phyloP scores from a whole-genome alignment of 2,888 invertebrate species.

The Caenorhabditis panamensis region DNA sequence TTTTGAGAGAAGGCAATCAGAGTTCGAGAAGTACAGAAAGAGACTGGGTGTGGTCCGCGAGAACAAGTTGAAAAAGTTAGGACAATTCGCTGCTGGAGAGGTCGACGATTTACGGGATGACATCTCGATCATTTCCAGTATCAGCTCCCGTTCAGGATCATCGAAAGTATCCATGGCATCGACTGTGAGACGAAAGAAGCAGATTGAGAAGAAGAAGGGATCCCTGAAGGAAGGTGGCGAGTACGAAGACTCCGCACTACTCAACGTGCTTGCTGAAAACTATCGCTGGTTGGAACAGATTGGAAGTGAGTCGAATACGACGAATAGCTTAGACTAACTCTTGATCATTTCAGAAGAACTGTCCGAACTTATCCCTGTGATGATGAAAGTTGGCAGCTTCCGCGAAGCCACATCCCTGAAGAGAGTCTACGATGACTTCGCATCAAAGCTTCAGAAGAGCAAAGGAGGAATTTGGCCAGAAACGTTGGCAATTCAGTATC shows the following conservation, averaged over 20 bases:
- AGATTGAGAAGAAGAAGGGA: conserved; percentile 77
- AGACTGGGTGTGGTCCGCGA: conserved; percentile 69
- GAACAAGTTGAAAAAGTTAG: conserved; percentile 67
- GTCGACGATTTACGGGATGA: conserved; percentile 58
- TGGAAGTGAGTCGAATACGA: conserved; percentile 41
- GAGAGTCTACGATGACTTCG: conserved; percentile 35
- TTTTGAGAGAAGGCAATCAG: conserved; percentile 15
- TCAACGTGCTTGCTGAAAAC: conserved; percentile 68
- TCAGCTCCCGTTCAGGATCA: conserved; percentile 47
- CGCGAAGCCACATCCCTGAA: conserved; percentile 59
- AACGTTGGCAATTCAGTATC: conserved; percentile 65
- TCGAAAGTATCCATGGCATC: conserved; percentile 67
- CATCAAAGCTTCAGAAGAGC: conserved; percentile 38
- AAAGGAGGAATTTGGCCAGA: conserved; percentile 71
- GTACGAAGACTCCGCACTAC: conserved; percentile 76
- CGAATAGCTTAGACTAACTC: no score
- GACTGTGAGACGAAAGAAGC: conserved; percentile 68
- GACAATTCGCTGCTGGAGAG: conserved; percentile 50
- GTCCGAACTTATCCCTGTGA: conserved; percentile 63
- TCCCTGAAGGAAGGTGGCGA: conserved; percentile 78
- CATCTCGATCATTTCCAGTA: conserved; percentile 52
- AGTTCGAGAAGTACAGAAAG: conserved; percentile 49
- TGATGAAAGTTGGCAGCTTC: conserved; percentile 66
- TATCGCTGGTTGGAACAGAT: conserved; percentile 57
- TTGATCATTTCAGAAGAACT: conserved; percentile 66